Conservation (phyloP, 64 coral and sea anemone genomes). For the Montipora foliosa region DNA sequence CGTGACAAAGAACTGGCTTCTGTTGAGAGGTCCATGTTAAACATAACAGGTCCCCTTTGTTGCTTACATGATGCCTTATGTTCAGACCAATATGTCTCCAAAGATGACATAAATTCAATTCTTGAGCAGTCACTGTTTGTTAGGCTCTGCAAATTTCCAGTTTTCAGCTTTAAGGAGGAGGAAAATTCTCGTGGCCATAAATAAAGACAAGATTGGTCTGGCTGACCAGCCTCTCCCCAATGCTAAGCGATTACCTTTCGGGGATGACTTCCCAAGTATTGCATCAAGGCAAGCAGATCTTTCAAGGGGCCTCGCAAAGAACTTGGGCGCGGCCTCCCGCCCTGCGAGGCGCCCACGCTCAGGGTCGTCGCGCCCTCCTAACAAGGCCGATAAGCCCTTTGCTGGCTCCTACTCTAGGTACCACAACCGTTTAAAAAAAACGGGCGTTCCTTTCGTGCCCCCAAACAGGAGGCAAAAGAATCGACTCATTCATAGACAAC, state of each 20-base stretch:
- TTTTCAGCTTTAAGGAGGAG: neutral
- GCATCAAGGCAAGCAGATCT: conserved; percentile 56
- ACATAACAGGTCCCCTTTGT: conserved; percentile 16
- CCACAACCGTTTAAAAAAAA: neutral
- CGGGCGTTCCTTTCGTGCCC: conserved; percentile 19
- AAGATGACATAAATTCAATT: conserved; percentile 12
- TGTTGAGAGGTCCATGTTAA: neutral
- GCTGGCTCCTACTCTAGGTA: neutral
- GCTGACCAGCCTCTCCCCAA: conserved; percentile 48
- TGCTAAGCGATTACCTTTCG: conserved; percentile 32
- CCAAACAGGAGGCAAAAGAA: neutral
- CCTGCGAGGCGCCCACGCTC: neutral
- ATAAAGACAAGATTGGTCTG: conserved; percentile 27
- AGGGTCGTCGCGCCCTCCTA: neutral
- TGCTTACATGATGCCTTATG: conserved; percentile 21
- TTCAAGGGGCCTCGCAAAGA: conserved; percentile 52
- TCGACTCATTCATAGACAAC: conserved; percentile 35
- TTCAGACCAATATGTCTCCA: neutral
- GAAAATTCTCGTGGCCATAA: conserved; percentile 32
- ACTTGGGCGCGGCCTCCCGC: neutral
- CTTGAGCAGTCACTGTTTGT: conserved; percentile 43
- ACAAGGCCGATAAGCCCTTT: neutral
- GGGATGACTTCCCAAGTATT: conserved; percentile 54
- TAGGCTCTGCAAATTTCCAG: neutral
- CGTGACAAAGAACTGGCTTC: conserved; percentile 28